Base-by-base conservation (phyloP, 2,888 invertebrate species). In the Muschampia plurimacula region DNA sequence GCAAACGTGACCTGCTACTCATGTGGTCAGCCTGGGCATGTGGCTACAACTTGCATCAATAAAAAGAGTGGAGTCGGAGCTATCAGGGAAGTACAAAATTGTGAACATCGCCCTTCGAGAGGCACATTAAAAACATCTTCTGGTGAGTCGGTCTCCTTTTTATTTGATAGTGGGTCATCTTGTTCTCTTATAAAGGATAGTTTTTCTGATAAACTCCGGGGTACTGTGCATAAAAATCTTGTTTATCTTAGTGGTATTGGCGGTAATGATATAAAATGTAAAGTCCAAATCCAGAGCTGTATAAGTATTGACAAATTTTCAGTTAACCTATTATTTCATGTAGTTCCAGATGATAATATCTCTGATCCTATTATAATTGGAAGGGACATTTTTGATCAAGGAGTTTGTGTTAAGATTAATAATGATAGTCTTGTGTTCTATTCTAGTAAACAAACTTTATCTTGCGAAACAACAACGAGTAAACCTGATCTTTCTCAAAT, bases 201-300 rank as follows among this genome's bases (percentile, higher is more conserved):
- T 22, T 73, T 76, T 57, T 8, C 2, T 68, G 15, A 36, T 36
- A 75, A 76, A 55, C 41, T 76, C 36, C 13, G 10, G 28, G 73
- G 74, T 67, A 75, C 78, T 76, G 72, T 67, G 67, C 69, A 74
- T 36, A 77, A 41, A 15, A 75, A 2, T 66, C 39, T 75, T 7
- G 76, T 81, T n/a, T 77, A 74, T 69, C 75, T 80, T n/a, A 69
- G 49, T 12, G 80, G 79, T 39, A 76, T 79, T 39, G 77, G 77
- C 0, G 73, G 74, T 55, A 75, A 79, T 59, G 73, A 78, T 32
- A 64, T 78, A 60, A 6, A 72, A 46, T 74, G 75, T 15, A 55
- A 44, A 0, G 59, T 52, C 3, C 71, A 72, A 66, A 70, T 75
- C 28, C 39, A 52, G 10, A 63, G 68, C 39, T 10, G 57, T 10